Percentiles rank a stretch among this genome's conserved stretches.
Conservation (phyloP, 2,113 vertebrate genomes). For the Cranoglanis bouderius region DNA sequence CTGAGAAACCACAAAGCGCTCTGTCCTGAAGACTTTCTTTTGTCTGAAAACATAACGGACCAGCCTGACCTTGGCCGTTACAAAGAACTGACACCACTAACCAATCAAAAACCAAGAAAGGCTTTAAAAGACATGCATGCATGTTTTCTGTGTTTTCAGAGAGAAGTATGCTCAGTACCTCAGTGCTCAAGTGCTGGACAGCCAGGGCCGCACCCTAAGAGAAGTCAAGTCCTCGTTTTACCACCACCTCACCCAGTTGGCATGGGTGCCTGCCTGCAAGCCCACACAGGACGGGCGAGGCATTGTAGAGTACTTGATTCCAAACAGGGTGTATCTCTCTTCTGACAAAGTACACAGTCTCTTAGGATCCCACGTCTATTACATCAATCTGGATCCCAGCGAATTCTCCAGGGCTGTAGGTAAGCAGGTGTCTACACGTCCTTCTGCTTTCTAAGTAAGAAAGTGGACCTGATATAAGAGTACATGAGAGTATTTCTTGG, state of each 20-base stretch:
- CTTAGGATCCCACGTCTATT: constrained; percentile 71
- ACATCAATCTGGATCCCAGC: constrained; percentile 65
- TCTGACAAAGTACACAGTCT: constrained; percentile 62
- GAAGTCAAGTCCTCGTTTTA: constrained; percentile 71
- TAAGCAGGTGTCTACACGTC: constrained; percentile 47
- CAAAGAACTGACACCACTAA: background rate
- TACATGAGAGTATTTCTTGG: background rate
- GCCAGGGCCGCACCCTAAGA: constrained; percentile 57
- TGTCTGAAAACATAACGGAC: background rate
- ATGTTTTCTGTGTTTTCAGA: constrained; percentile 56
- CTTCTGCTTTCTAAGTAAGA: background rate
- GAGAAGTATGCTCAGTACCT: constrained; percentile 74
- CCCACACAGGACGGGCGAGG: constrained; percentile 26
- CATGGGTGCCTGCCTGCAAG: constrained; percentile 71
- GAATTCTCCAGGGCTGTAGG: constrained; percentile 70
- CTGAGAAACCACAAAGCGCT: background rate
- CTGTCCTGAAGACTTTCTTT: background rate
- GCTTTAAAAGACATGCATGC: background rate
- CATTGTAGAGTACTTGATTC: constrained; percentile 60
- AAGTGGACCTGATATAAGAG: background rate
- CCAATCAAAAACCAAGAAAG: background rate
- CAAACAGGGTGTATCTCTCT: constrained; percentile 66
- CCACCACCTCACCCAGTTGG: constrained; percentile 62
- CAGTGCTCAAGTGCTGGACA: constrained; percentile 66
- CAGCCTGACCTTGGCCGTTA: background rate